Base-by-base conservation (phyloP, 2,113 vertebrate species). In the Hippolais icterina region DNA sequence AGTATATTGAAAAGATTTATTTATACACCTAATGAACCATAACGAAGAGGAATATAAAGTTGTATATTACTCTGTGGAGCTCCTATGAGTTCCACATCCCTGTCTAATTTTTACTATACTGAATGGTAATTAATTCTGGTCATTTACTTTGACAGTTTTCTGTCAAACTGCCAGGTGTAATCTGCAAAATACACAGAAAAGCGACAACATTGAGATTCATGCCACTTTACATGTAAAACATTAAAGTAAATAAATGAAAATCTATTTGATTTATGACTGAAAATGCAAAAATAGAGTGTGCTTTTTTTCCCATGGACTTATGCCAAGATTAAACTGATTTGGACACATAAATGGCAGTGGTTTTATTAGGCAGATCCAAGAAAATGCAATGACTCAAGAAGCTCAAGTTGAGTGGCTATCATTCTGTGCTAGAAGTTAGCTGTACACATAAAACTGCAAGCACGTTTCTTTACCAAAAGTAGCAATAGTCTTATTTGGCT, bases 1-100 rank as follows among this genome's bases (percentile, higher is more conserved):
- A 91, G 27, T 29, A 9, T 59, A 96, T 35, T 68, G 56, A 81
- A 94, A 92, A 90, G 37, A 91, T 82, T 89, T 96, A 95, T 94
- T 96, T 95, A 66, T 71, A 66, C 15, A 81, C 15, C 59, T 90
- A 90, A 96, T 76, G 75, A 97, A 89, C 77, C 75, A 42, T 81
- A 95, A 93, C 12, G 0, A 7, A 57, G 42, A 91, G n/a, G 72
- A 50, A 28, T 52, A 33, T 24, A 89, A 33, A 90, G 20, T 9
- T 79, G 23, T 70, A n/a, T 33, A 94, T 60, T 90, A 77, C 23
- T 71, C 53, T 53, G 23, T 61, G 35, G 52, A 95, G 65, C 6
- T 87, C 35, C 33, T 81, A 74, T 28, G 50, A 39, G 28, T 57
- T 89, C 37, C 1, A 5, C 61, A 86, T 77, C 31, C 65, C 33